phyloP scores from a whole-genome alignment of 2,888 invertebrate species.

The Xestia xanthographa region DNA sequence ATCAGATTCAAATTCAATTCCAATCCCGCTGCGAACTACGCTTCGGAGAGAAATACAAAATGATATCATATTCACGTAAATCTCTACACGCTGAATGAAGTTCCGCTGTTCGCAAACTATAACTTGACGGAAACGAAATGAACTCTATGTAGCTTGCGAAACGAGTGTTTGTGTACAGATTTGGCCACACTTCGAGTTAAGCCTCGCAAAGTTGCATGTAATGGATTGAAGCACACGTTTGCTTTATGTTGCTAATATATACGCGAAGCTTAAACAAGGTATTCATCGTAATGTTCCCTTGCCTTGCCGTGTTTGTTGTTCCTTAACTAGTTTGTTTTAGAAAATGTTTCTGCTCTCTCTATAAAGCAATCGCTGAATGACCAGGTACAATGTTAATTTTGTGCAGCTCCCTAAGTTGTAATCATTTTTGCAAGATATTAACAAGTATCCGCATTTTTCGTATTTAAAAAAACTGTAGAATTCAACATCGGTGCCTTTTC shows the following conservation, averaged over 20 bases:
- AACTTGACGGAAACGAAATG: constrained; percentile 1
- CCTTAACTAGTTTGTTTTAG: constrained; percentile 11
- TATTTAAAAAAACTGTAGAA: neutral
- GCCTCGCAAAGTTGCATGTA: constrained; percentile 1
- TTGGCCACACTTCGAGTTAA: neutral
- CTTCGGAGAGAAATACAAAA: constrained; percentile 28
- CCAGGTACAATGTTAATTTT: neutral
- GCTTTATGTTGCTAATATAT: constrained; percentile 1
- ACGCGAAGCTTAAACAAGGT: constrained; percentile 13
- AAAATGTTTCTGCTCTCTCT: neutral
- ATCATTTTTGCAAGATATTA: neutral
- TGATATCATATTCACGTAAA: constrained; percentile 20
- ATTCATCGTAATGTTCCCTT: neutral
- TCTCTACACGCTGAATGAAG: constrained; percentile 14
- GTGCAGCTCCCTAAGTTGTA: neutral
- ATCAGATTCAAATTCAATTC: constrained; percentile 52
- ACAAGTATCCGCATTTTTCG: too few relatives aligned
- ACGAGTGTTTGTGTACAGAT: constrained; percentile 12
- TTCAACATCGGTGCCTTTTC: neutral
- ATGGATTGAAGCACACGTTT: constrained; percentile 17
- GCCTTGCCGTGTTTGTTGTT: neutral
- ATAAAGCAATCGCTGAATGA: constrained; percentile 2
- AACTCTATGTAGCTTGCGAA: constrained; percentile 14
- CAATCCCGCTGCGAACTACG: constrained; percentile 5
- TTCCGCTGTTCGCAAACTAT: constrained; percentile 13